Percentiles rank a stretch among this genome's conserved stretches.
Conservation (phyloP, 2,797 vertebrate genomes). For the Alosa sapidissima region DNA sequence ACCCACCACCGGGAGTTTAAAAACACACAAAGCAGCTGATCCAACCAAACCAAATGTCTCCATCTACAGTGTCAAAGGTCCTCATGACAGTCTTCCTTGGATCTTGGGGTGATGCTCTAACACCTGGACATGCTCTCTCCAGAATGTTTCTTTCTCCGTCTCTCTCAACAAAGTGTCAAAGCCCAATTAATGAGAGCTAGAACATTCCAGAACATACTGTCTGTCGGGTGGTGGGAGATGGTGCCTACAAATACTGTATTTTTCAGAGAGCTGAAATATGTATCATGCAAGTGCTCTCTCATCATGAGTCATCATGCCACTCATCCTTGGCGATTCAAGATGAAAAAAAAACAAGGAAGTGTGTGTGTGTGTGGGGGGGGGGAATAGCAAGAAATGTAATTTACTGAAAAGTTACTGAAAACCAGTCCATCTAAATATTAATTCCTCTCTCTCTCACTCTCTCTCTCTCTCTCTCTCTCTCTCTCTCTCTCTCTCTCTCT, state of each 20-base stretch:
- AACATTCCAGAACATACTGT: background rate
- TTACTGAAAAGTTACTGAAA: no score
- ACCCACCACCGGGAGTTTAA: no score
- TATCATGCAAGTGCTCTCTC: background rate
- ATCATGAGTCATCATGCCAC: no score
- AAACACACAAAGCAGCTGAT: no score
- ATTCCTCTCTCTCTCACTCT: background rate
- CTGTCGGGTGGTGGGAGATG: background rate
- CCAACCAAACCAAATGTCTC: no score
- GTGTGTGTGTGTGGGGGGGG: no score
- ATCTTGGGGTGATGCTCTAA: background rate
- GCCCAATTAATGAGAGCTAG: no score
- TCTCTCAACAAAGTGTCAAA: background rate
- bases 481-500: constrained; percentile 8
- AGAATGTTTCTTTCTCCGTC: background rate
- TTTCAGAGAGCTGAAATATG: background rate
- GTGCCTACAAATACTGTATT: background rate
- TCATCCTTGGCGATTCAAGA: background rate
- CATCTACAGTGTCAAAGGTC: no score
- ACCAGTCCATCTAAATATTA: background rate
- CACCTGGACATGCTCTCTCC: background rate
- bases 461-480: background rate
- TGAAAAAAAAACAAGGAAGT: background rate
- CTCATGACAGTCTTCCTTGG: no score
- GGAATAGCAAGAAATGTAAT: no score